Base-by-base conservation (phyloP, 2,797 vertebrate species). In the Anas capensis region DNA sequence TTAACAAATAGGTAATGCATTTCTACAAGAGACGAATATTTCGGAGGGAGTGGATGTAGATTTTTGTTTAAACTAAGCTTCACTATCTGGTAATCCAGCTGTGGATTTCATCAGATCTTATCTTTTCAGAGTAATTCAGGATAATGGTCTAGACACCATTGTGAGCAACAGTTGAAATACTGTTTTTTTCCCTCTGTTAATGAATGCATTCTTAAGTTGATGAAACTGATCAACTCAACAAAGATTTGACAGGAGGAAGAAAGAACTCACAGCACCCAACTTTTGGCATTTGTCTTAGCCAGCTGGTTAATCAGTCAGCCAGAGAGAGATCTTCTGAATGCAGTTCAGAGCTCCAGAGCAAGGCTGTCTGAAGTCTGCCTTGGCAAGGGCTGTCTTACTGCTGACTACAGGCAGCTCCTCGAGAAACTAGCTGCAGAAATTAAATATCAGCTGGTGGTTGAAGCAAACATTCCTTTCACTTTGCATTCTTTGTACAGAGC, bases 381-480 rank as follows among this genome's bases (percentile, higher is more conserved):
- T 93, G 92, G 66, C 61, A 71, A 27, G 49, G 36, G 8, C 57
- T 88, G 29, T 40, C 31, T 93, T 19, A 8, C 53, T 65, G 0
- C 62, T 40, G 44, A 66, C 53, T 76, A 27, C 44, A 86, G 65
- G 40, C 61, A 96, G 49, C 21, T 40, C 19, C 13, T 57, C 9
- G 73, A 42, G 69, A 79, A 33, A 33, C 34, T 23, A 68, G 33
- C 83, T 69, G 58, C 54, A 92, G 69, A 93, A 88, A 81, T 77
- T n/a, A 46, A 58, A 6, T 58, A 57, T 27, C 70, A 80, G 76
- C 48, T 57, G 36, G 75, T 61, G 40, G 33, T 14, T 88, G 73
- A 88, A 75, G 68, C 0, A 0, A 86, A 34, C 1, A 0, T 36
- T 89, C 3, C 6, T 81, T 26, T 70, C 0, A 0, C 65, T 86